These are phyloP conservation scores for Alviniconcha strummeri DNA, from an alignment of 2,888 invertebrate species.

Conservation along the genomic window DNA sequence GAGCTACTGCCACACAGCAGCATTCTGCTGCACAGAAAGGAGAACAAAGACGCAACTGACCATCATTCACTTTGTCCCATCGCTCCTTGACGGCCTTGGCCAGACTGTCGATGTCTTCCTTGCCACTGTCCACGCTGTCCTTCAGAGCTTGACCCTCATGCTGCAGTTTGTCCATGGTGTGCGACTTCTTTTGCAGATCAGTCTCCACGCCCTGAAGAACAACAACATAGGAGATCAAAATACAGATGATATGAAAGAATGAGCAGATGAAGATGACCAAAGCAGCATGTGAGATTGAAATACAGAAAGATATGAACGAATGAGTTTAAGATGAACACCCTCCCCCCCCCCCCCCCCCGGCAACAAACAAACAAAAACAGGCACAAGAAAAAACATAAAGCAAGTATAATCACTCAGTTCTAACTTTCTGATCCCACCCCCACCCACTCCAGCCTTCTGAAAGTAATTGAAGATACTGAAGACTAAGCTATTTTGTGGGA, in stretches of 20 bases:
- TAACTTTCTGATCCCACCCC: too few species aligned
- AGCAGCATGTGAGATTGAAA: too few species aligned
- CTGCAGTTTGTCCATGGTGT: slow-evolving; percentile 86
- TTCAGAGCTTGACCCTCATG: slow-evolving; percentile 87
- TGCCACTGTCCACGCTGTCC: slow-evolving; percentile 90
- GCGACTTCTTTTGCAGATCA: slow-evolving; percentile 94
- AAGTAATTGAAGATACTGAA: too few species aligned
- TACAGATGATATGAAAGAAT: not conserved
- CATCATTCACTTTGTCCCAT: slow-evolving; percentile 85
- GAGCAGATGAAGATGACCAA: not conserved
- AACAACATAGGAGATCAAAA: not conserved
- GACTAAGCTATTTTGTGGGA: too few species aligned
- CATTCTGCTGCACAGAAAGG: too few species aligned
- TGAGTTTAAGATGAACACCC: too few species aligned
- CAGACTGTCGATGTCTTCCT: slow-evolving; percentile 89
- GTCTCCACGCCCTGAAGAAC: slow-evolving; percentile 82
- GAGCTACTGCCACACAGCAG: not conserved
- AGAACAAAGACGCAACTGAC: slow-evolving; percentile 38
- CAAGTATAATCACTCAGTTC: too few species aligned
- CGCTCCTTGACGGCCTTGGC: slow-evolving; percentile 87
- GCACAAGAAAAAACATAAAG: too few species aligned
- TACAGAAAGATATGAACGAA: too few species aligned
- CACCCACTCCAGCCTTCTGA: too few species aligned
- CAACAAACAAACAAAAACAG: too few species aligned
- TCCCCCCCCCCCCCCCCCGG: too few species aligned